Conservation (phyloP, 2,113 vertebrate genomes). For the Tragelaphus imberbis region DNA sequence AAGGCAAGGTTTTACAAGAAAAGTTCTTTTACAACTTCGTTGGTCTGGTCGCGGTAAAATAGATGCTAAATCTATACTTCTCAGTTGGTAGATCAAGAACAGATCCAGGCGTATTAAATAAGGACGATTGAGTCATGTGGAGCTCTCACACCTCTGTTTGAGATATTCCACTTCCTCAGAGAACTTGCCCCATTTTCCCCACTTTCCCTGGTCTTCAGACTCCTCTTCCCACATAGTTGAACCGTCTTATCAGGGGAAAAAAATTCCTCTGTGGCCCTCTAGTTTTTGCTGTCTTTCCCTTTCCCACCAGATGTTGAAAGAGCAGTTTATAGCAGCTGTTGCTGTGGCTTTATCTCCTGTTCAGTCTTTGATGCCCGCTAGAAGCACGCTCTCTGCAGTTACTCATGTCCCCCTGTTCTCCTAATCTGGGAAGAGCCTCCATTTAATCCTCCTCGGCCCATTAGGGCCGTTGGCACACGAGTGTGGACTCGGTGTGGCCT, state of each 20-base stretch:
- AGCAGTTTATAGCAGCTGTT: background rate
- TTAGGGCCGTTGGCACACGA: background rate
- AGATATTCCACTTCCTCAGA: background rate
- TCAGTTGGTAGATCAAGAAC: conserved; percentile 1
- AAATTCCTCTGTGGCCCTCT: background rate
- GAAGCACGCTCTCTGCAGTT: background rate
- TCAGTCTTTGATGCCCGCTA: background rate
- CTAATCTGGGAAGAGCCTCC: background rate
- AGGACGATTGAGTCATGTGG: background rate
- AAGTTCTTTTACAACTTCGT: conserved; percentile 16
- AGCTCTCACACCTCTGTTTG: background rate
- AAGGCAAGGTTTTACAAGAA: conserved; percentile 22
- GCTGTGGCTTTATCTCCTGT: background rate
- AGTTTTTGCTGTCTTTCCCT: background rate
- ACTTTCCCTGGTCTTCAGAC: background rate
- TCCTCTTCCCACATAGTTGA: background rate
- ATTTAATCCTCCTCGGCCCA: background rate
- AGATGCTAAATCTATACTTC: conserved; percentile 7
- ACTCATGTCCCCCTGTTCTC: background rate
- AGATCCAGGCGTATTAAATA: background rate
- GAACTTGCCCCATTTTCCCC: background rate
- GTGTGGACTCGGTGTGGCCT: background rate
- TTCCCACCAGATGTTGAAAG: background rate
- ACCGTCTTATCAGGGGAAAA: background rate
- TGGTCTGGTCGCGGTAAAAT: conserved; percentile 2